A percentile compares a stretch with the other conserved stretches of the same genome.
These are phyloP conservation scores for Sycophaga agraensis DNA, from an alignment of 1,140 invertebrate species.

Conservation along the genomic window DNA sequence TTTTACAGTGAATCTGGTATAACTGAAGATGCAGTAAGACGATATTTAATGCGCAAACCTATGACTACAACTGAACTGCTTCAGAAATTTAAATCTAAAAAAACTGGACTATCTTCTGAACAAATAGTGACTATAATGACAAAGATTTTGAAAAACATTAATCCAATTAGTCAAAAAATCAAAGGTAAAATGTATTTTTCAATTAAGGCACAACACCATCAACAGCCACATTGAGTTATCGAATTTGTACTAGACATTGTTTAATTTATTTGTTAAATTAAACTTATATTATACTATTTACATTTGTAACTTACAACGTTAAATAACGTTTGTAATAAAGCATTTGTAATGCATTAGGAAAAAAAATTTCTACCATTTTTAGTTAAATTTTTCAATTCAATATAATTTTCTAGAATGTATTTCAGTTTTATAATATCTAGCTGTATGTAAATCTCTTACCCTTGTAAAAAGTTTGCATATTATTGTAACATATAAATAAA, in stretches of 20 bases:
- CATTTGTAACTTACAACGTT: too few species aligned
- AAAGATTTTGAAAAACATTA: slow-evolving; percentile 91
- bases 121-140: slow-evolving; percentile 91
- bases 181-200: slow-evolving; percentile 95
- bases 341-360: too few species aligned
- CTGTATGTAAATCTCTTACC: too few species aligned
- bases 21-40: slow-evolving; percentile 88
- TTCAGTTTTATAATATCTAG: neutral
- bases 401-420: neutral
- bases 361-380: too few species aligned
- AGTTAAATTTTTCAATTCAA: neutral
- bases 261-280: neutral
- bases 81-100: slow-evolving; percentile 94
- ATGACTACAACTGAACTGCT: slow-evolving; percentile 94
- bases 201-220: slow-evolving; percentile 64
- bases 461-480: too few species aligned
- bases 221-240: slow-evolving; percentile 1
- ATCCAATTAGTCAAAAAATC: slow-evolving; percentile 88
- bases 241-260: neutral
- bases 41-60: slow-evolving; percentile 91
- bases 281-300: neutral
- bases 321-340: too few species aligned
- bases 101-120: slow-evolving; percentile 85
- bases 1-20: slow-evolving; percentile 79
- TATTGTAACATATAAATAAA: too few species aligned